These are phyloP conservation scores for Tenthredo amoena DNA, from an alignment of 2,888 invertebrate species.

Conservation along the genomic window DNA sequence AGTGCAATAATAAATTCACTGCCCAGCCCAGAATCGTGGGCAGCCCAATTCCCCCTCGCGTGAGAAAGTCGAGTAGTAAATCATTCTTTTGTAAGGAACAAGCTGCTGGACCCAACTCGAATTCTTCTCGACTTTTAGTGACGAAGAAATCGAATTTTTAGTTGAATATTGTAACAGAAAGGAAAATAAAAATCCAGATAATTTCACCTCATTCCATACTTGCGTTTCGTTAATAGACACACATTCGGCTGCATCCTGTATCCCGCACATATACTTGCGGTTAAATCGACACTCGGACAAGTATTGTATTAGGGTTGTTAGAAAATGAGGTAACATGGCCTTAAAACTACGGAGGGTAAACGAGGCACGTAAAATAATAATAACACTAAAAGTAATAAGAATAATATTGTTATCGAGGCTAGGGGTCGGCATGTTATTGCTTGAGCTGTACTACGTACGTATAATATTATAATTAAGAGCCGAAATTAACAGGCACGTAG, in stretches of 20 bases:
- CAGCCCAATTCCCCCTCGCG: not conserved
- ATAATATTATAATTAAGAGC: not conserved
- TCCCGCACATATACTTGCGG: not conserved
- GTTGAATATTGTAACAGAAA: not conserved
- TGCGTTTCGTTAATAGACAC: not conserved
- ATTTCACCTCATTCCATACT: not conserved
- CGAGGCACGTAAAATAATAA: slow-evolving; percentile 29
- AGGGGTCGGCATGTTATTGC: slow-evolving; percentile 10
- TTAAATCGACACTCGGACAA: slow-evolving; percentile 11
- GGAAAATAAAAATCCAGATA: not conserved
- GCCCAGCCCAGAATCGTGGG: not conserved
- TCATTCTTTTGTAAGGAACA: not conserved
- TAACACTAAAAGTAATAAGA: slow-evolving; percentile 41
- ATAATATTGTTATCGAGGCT: slow-evolving; percentile 18
- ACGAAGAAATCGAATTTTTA: not conserved
- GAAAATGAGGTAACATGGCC: slow-evolving; percentile 16
- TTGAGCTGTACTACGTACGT: not conserved
- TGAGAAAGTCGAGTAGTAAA: not conserved
- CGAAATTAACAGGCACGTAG: not conserved
- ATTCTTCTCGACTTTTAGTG: not conserved
- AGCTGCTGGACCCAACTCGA: not conserved
- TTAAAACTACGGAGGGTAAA: not conserved
- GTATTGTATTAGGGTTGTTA: slow-evolving; percentile 18
- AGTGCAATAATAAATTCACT: slow-evolving; percentile 7
- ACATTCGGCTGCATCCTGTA: not conserved